Evolutionary conservation across 53 echinoderm and acorn worm genomes (phyloP), one percentile per base, ranked within the genome.

Genomic region (Paracentrotus lividus): DNA sequence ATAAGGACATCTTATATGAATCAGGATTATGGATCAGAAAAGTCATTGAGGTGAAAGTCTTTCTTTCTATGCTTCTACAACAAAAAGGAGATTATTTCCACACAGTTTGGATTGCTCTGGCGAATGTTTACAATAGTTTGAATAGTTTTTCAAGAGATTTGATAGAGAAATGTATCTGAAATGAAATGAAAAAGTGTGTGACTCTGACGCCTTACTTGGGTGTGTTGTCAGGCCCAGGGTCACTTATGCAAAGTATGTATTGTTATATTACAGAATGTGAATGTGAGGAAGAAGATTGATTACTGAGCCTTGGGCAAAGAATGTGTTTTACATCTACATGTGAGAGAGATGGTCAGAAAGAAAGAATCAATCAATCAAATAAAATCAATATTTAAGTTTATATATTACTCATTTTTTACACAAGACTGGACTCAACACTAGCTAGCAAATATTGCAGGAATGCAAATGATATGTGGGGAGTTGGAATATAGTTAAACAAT

Each of bases 191-290:
- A 14, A 47, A 24, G 81, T 81, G 81, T 81, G 81, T 81, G 81
- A 81, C 45, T 45, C 81, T 81, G 81, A 81, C 2, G 81, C 81
- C 81, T 81, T 81, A 81, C 81, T 47, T 45, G 81, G 81, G 44
- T 81, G n/a, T 47, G 44, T 45, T 81, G 44, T 1, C 47, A 81
- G 81, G 81, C 81, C 81, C 47, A 47, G 81, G 47, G 81, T 81
- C 81, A 81, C 45, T n/a, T 72, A 45, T 81, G 81, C 44, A 81
- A 81, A 81, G 81, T 47, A 47, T 3, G 26, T 26, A 45, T 23
- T 42, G 20, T 42, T 42, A 34, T 77, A 77, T 76, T 76, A 36
- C 5, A 42, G 76, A 42, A 18, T 42, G 36, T 76, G 27, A 49
- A 45, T n/a, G 81, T 26, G 24, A 81, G 49, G n/a, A n/a, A n/a